Evolutionary conservation across 1,140 invertebrate genomes (phyloP), one percentile per base, ranked within the genome.

Genomic region (Plectrocnemia conspersa): DNA sequence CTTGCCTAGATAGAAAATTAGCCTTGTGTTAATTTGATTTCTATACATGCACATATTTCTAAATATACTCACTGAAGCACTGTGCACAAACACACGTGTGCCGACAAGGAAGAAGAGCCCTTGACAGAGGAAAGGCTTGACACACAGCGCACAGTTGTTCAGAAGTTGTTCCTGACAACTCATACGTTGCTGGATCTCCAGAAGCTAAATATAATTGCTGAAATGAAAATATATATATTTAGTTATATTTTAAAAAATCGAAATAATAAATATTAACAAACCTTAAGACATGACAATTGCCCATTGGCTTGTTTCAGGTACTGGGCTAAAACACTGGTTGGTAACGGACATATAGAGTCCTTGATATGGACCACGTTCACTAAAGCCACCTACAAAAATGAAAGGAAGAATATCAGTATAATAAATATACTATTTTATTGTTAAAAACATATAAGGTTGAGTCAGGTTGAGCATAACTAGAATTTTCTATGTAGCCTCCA

Each of bases 31-130:
- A 18, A 42, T 23, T 42, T 2, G 21, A 19, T 36, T 5, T 36
- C 16, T 5, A 36, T 36, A 36, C 11, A 6, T 13, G 4, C 16
- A 13, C 4, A 42, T 42, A n/a, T 41, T 5, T 25, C 23, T 50
- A 9, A 40, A 42, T 32, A 29, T 56, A 74, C 67, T 80, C 72
- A 65, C 78, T 76, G 65, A 88, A 84, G 64, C 86, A 89, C 11
- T 78, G 76, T 22, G 82, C 82, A 71, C 89, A 91, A n/a, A 90
- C 82, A 62, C 88, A 90, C 1, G 88, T 88, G 68, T 91, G 88
- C 15, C 78, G 74, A 74, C 88, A 92, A 0, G 88, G 88, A 54
- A 91, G 72, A 19, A 91, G 70, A n/a, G 86, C 88, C 47, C 86
- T 75, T 1, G 85, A 88, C 18, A 89, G 70, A 1, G 83, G 84